phyloP scores from a whole-genome alignment of 1,140 invertebrate genomes.

The Drosophila bocqueti region DNA sequence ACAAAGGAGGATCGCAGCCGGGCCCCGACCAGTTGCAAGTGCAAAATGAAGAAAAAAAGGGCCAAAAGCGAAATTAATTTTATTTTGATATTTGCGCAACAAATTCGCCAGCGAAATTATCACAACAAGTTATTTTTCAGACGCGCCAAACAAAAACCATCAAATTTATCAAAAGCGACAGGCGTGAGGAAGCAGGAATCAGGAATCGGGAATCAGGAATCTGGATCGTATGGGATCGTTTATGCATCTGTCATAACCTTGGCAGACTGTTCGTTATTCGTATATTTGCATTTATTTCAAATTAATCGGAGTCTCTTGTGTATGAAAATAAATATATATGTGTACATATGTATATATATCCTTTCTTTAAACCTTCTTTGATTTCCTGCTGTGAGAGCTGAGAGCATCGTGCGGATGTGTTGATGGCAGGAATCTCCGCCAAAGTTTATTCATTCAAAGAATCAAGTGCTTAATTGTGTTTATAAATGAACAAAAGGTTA shows the following conservation, averaged over 20 bases:
- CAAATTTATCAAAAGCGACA: conserved; percentile 80
- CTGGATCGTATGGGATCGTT: conserved; percentile 6
- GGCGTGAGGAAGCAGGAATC: conserved; percentile 58
- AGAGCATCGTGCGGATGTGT: conserved; percentile 20
- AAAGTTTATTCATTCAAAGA: no score
- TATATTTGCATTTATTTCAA: conserved; percentile 70
- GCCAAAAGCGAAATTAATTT: conserved; percentile 68
- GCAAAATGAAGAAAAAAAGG: conserved; percentile 1
- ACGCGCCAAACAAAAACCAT: conserved; percentile 35
- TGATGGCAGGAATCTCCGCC: conserved; percentile 5
- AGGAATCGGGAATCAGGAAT: conserved; percentile 27
- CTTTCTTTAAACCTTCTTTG: conserved; percentile 34
- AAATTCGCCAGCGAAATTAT: conserved; percentile 75
- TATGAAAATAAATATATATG: not conserved
- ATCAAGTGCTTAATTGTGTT: conserved; percentile 4
- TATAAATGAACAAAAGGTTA: no score
- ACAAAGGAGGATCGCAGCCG: conserved; percentile 7
- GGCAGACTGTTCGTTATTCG: conserved; percentile 28
- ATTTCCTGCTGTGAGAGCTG: conserved; percentile 63
- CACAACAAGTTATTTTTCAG: conserved; percentile 81
- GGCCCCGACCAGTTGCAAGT: conserved; percentile 16
- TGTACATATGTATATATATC: not conserved
- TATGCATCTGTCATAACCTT: conserved; percentile 63
- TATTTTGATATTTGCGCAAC: conserved; percentile 83
- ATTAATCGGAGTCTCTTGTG: conserved; percentile 59